Percentiles rank a stretch among this genome's conserved stretches.
Evolutionary conservation across 2,113 vertebrate genomes (phyloP).

Genomic region (Cercopithecus mona): DNA sequence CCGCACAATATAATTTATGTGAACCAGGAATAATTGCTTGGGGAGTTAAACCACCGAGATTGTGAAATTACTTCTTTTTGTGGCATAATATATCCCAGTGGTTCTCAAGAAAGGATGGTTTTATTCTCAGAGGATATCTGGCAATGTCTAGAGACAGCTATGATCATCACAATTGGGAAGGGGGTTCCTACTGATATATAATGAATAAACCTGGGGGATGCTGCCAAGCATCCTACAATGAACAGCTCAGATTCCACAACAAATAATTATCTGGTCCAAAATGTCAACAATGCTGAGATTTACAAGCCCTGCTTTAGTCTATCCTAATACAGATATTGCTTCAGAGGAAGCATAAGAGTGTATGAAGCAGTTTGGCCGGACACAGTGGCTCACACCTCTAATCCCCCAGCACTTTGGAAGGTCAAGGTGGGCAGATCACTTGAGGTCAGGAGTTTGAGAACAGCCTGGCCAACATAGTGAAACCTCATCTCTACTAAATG

Average conservation of each 20-base stretch:
- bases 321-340: neutral
- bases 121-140: neutral
- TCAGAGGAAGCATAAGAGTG: neutral
- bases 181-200: neutral
- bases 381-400: no score
- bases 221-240: neutral
- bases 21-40: neutral
- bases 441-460: no score
- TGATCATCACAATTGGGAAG: neutral
- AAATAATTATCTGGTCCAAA: neutral
- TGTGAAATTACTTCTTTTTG: neutral
- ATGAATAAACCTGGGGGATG: neutral
- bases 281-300: neutral
- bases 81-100: neutral
- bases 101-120: neutral
- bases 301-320: neutral
- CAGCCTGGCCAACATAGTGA: no score
- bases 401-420: no score
- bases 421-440: no score
- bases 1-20: neutral
- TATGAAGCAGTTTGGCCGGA: neutral
- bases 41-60: neutral
- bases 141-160: neutral
- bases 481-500: no score
- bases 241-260: neutral